phyloP scores from a whole-genome alignment of 2,113 vertebrate genomes.

The Labeo rohita region DNA sequence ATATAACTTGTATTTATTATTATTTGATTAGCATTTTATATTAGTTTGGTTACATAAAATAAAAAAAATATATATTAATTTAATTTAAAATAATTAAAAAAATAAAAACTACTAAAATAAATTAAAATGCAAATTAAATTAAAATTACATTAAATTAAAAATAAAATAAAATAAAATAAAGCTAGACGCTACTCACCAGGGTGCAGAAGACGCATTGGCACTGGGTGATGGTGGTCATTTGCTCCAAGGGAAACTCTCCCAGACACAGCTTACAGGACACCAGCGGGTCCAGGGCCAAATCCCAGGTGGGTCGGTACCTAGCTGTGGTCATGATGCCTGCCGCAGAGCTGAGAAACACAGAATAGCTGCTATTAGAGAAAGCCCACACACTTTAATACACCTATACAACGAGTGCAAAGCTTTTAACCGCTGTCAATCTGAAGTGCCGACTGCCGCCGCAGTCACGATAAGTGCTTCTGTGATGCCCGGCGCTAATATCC shows the following conservation, averaged over 20 bases:
- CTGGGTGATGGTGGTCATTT: constrained; percentile 97
- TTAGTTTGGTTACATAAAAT: too few relatives aligned
- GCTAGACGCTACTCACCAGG: constrained; percentile 80
- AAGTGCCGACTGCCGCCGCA: background rate
- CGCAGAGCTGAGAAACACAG: constrained; percentile 74
- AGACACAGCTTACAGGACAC: constrained; percentile 98
- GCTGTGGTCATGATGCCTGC: constrained; percentile 89
- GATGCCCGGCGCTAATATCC: constrained; percentile 1
- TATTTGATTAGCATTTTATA: too few relatives aligned
- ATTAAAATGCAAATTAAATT: too few relatives aligned
- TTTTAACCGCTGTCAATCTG: constrained; percentile 26
- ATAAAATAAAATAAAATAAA: too few relatives aligned
- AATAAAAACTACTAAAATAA: too few relatives aligned
- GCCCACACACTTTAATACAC: background rate
- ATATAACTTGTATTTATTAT: too few relatives aligned
- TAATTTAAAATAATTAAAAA: too few relatives aligned
- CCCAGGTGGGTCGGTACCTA: constrained; percentile 94
- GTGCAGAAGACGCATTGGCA: constrained; percentile 99
- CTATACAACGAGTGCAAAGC: constrained; percentile 4
- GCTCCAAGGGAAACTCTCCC: constrained; percentile 95
- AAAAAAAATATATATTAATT: too few relatives aligned
- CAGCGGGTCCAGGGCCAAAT: constrained; percentile 94
- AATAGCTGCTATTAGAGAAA: constrained; percentile 10
- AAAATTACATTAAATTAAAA: too few relatives aligned
- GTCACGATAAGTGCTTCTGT: constrained; percentile 20